These are phyloP conservation scores for Cryptops parisi DNA, from an alignment of 2,888 invertebrate species.

Conservation along the genomic window DNA sequence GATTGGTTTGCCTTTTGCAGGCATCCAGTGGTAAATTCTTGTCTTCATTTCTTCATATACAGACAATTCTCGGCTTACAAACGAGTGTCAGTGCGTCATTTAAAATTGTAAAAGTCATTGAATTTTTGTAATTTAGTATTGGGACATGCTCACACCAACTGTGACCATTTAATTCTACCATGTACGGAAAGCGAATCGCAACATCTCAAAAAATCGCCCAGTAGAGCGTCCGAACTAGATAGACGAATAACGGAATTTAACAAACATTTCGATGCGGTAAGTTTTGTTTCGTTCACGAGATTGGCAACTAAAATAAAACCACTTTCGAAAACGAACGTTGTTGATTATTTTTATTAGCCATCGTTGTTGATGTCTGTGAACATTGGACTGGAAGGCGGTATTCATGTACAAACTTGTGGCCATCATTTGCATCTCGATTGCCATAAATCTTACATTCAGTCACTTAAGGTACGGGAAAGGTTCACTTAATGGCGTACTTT, in stretches of 20 bases:
- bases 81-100: too few species aligned
- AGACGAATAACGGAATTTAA: conserved; percentile 59
- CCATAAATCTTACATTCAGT: conserved; percentile 74
- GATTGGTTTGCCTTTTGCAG: conserved; percentile 69
- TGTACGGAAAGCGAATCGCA: conserved; percentile 46
- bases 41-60: too few species aligned
- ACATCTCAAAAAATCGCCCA: conserved; percentile 7
- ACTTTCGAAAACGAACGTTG: not conserved
- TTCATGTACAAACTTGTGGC: conserved; percentile 88
- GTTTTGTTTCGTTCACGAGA: conserved; percentile 12
- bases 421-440: conserved; percentile 94
- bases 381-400: conserved; percentile 78
- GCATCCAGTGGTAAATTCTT: conserved; percentile 15
- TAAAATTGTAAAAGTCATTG: too few species aligned
- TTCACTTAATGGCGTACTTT: not conserved
- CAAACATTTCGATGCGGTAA: conserved; percentile 56
- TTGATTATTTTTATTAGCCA: conserved; percentile 24
- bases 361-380: conserved; percentile 67
- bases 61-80: too few species aligned
- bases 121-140: too few species aligned
- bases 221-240: conserved; percentile 44
- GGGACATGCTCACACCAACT: conserved; percentile 47
- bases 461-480: conserved; percentile 42
- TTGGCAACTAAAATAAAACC: not conserved
- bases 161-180: conserved; percentile 43